phyloP scores from a whole-genome alignment of 2,113 vertebrate species.

The Equus przewalskii region DNA sequence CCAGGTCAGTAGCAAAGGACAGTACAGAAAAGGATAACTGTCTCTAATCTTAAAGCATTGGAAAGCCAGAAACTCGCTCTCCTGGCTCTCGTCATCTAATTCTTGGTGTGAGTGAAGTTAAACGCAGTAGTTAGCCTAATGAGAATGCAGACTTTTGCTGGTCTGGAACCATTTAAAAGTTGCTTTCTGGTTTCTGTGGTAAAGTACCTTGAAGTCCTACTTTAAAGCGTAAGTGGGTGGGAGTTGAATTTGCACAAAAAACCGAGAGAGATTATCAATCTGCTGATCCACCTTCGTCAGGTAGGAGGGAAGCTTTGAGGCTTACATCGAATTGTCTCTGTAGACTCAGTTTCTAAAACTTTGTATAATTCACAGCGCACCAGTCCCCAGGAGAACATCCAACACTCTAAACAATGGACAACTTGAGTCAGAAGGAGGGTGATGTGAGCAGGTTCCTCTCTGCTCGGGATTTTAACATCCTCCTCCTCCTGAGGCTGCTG shows the following conservation, averaged over 20 bases:
- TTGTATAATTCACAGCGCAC: not conserved
- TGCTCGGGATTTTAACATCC: slow-evolving; percentile 67
- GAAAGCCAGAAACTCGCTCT: slow-evolving; percentile 2
- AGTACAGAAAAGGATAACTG: not conserved
- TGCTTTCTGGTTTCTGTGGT: slow-evolving; percentile 70
- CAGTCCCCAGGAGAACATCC: not conserved
- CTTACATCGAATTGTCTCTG: not conserved
- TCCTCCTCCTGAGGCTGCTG: slow-evolving; percentile 35
- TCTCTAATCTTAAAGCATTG: not conserved
- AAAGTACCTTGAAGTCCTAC: slow-evolving; percentile 55
- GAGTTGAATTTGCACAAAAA: slow-evolving; percentile 7
- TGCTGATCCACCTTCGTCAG: slow-evolving; percentile 35
- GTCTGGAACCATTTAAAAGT: slow-evolving; percentile 62
- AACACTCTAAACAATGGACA: not conserved
- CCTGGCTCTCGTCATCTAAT: slow-evolving; percentile 16
- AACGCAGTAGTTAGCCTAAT: slow-evolving; percentile 57
- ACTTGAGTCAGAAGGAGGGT: not conserved
- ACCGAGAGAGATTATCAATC: not conserved
- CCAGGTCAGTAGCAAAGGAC: not conserved
- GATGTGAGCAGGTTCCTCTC: slow-evolving; percentile 34
- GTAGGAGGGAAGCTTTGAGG: not conserved
- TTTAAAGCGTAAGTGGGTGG: slow-evolving; percentile 48
- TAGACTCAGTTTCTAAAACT: slow-evolving; percentile 60
- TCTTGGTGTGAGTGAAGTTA: slow-evolving; percentile 24
- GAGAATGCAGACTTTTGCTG: slow-evolving; percentile 59